These are phyloP conservation scores for Choloepus didactylus DNA, from an alignment of 2,797 vertebrate species.

Conservation along the genomic window DNA sequence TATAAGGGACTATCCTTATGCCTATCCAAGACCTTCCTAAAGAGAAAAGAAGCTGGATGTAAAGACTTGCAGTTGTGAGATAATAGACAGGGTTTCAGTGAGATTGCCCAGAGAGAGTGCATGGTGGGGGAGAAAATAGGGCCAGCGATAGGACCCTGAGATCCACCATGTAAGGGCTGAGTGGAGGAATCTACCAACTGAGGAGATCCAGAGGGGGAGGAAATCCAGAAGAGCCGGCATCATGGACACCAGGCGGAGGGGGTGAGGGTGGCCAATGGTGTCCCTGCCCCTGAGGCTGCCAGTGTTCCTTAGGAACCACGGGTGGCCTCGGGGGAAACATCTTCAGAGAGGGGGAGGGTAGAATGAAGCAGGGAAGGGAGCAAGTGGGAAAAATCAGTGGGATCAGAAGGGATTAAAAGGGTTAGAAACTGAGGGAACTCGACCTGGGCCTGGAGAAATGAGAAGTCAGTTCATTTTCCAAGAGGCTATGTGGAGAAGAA, in stretches of 20 bases:
- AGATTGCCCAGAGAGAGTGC: neutral
- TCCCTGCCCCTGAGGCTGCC: neutral
- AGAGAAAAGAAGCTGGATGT: neutral
- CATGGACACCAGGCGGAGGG: neutral
- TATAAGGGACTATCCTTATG: fast-evolving
- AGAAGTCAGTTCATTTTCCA: constrained; percentile 41
- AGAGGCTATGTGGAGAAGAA: constrained; percentile 30
- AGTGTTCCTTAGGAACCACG: no score
- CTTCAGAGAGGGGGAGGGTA: neutral
- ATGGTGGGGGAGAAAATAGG: neutral
- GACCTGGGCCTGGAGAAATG: constrained; percentile 7
- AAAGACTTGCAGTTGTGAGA: neutral
- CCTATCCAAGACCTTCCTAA: neutral
- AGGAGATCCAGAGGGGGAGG: neutral
- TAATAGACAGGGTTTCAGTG: neutral
- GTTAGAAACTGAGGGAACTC: neutral
- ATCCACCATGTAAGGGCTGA: neutral
- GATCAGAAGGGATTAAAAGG: neutral
- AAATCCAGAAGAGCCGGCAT: neutral
- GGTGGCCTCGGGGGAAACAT: neutral
- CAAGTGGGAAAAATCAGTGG: neutral
- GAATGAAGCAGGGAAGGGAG: neutral
- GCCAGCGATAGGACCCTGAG: neutral
- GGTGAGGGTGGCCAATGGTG: no score
- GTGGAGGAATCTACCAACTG: neutral